These are phyloP conservation scores for Temnothorax nylanderi DNA, from an alignment of 1,140 invertebrate species.

Conservation along the genomic window DNA sequence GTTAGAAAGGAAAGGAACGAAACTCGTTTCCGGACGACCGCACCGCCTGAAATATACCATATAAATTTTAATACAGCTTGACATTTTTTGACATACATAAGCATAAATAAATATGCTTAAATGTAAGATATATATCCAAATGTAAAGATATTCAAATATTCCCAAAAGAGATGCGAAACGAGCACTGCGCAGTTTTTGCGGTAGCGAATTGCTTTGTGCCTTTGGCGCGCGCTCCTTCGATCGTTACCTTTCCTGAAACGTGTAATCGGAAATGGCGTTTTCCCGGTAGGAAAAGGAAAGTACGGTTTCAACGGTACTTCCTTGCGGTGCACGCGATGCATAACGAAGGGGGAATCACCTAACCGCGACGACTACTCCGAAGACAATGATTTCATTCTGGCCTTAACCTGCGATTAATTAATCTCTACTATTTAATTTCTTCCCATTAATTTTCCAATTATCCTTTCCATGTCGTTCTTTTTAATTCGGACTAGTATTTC, in stretches of 20 bases:
- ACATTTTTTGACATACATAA: not conserved
- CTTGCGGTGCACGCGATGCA: constrained; percentile 37
- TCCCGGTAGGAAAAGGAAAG: constrained; percentile 51
- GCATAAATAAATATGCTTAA: not conserved
- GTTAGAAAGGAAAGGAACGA: constrained; percentile 1
- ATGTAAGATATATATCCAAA: not conserved
- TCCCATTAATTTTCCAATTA: not conserved
- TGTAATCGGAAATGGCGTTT: constrained; percentile 1
- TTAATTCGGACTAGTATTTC: not conserved
- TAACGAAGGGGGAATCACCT: constrained; percentile 45
- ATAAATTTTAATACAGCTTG: not conserved
- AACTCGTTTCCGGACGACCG: not conserved
- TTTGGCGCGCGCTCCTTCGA: not conserved
- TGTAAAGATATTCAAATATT: no score
- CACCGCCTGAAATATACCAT: not conserved
- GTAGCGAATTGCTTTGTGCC: not conserved
- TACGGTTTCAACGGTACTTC: constrained; percentile 44
- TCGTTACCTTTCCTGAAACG: constrained; percentile 10
- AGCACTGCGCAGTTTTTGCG: not conserved
- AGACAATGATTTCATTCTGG: constrained; percentile 24
- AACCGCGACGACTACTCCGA: constrained; percentile 16
- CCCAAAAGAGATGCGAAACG: not conserved
- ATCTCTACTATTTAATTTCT: constrained; percentile 1
- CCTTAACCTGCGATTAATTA: constrained; percentile 34
- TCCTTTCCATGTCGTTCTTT: not conserved